A percentile compares a stretch with the other conserved stretches of the same genome.
These are phyloP conservation scores for Ennomos fuscantarius DNA, from an alignment of 2,888 invertebrate genomes.

Conservation along the genomic window DNA sequence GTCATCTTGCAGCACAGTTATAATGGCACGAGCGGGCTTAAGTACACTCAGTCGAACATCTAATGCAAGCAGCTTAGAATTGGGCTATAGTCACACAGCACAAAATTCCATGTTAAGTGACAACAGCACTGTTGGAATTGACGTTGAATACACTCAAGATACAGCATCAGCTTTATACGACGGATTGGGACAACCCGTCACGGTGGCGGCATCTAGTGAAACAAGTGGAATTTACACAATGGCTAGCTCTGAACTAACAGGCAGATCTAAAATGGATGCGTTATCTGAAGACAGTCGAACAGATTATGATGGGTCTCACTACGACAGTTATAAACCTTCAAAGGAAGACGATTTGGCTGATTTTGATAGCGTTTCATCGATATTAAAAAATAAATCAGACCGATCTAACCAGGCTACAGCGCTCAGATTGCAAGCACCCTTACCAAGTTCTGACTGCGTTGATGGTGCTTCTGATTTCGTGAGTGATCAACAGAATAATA, in stretches of 20 bases:
- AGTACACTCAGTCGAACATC: slow-evolving; percentile 87
- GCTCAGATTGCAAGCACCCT: slow-evolving; percentile 54
- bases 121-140: slow-evolving; percentile 87
- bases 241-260: slow-evolving; percentile 87
- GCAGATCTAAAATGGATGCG: slow-evolving; percentile 85
- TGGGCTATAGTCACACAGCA: slow-evolving; percentile 94
- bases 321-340: slow-evolving; percentile 84
- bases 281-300: slow-evolving; percentile 73
- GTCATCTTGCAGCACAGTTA: slow-evolving; percentile 95
- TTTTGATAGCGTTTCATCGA: slow-evolving; percentile 80
- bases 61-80: slow-evolving; percentile 92
- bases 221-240: slow-evolving; percentile 95
- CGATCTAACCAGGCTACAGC: slow-evolving; percentile 57
- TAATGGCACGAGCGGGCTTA: slow-evolving; percentile 85
- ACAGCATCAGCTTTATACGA: slow-evolving; percentile 86
- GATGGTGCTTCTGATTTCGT: slow-evolving; percentile 70
- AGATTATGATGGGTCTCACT: slow-evolving; percentile 82
- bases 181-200: slow-evolving; percentile 79
- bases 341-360: slow-evolving; percentile 80
- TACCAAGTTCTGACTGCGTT: slow-evolving; percentile 79
- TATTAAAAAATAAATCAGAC: slow-evolving; percentile 81
- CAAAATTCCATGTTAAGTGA: slow-evolving; percentile 93
- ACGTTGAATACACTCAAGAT: slow-evolving; percentile 86
- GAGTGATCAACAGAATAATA: slow-evolving; percentile 74
- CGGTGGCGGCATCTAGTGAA: slow-evolving; percentile 90